Conservation (phyloP, 2,888 invertebrate species). For the Drosophila prostipennis region DNA sequence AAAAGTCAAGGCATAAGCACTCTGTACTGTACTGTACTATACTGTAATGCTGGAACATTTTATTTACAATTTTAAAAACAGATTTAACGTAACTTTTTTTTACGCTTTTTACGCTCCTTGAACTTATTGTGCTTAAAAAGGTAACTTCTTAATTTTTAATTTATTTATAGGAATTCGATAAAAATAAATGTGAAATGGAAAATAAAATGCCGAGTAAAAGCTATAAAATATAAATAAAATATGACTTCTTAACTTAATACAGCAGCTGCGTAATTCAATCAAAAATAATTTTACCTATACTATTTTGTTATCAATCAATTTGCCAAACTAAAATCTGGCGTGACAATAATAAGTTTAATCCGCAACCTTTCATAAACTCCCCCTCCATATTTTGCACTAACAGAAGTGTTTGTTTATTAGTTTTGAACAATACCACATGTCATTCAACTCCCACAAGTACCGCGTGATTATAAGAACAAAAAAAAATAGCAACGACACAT, state of each 20-base stretch:
- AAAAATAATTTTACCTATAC: neutral
- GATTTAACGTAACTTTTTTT: too few species aligned
- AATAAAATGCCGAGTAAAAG: too few species aligned
- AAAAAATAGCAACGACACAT: constrained; percentile 32
- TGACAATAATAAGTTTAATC: constrained; percentile 1
- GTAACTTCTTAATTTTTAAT: too few species aligned
- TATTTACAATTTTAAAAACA: too few species aligned
- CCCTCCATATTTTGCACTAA: neutral
- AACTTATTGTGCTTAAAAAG: too few species aligned
- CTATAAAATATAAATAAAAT: neutral
- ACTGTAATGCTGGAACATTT: too few species aligned
- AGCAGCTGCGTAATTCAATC: neutral
- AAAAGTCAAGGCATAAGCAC: neutral
- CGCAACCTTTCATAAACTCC: neutral
- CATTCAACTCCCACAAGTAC: constrained; percentile 7
- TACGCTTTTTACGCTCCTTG: too few species aligned
- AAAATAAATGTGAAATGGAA: neutral
- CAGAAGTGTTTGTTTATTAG: neutral
- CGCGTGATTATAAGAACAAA: constrained; percentile 6
- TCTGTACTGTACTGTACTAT: too few species aligned
- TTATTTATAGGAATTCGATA: neutral
- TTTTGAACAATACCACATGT: constrained; percentile 5
- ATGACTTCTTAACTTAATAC: neutral
- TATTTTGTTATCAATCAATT: neutral
- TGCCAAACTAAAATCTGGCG: neutral